These are phyloP conservation scores for Pseudoips prasinana DNA, from an alignment of 2,888 invertebrate species.

Conservation along the genomic window DNA sequence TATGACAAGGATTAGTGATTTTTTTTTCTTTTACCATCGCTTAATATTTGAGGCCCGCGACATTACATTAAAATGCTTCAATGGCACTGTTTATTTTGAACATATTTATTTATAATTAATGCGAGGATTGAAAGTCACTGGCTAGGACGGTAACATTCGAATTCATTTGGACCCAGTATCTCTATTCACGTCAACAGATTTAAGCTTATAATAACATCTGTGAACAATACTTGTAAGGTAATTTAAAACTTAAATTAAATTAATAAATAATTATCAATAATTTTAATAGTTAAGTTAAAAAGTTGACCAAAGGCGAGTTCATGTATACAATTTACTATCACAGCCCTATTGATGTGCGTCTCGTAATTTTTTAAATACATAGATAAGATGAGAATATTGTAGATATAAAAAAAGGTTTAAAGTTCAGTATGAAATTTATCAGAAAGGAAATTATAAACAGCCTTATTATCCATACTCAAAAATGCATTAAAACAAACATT, in stretches of 20 bases:
- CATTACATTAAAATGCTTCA: constrained; percentile 30
- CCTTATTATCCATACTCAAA: constrained; percentile 15
- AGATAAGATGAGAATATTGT: constrained; percentile 40
- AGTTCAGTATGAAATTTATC: constrained; percentile 10
- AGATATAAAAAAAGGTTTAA: constrained; percentile 17
- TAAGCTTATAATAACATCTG: constrained; percentile 58
- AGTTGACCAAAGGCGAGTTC: constrained; percentile 60
- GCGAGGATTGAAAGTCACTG: constrained; percentile 52
- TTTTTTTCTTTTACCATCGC: constrained; percentile 17
- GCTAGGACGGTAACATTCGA: constrained; percentile 64
- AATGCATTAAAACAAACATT: constrained; percentile 19
- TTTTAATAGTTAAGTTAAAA: constrained; percentile 32
- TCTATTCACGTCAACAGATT: constrained; percentile 53
- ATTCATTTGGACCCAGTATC: constrained; percentile 49
- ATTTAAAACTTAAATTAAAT: constrained; percentile 46
- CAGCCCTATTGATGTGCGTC: constrained; percentile 77
- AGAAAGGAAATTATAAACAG: constrained; percentile 12
- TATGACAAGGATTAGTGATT: constrained; percentile 39
- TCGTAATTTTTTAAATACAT: constrained; percentile 41
- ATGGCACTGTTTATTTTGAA: constrained; percentile 35
- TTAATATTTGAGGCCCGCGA: constrained; percentile 38
- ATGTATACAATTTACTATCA: constrained; percentile 64
- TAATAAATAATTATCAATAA: constrained; percentile 35
- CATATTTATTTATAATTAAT: constrained; percentile 19
- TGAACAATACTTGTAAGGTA: constrained; percentile 76